Base-by-base conservation (phyloP, 2,113 vertebrate species). In the Phoenicopterus ruber region DNA sequence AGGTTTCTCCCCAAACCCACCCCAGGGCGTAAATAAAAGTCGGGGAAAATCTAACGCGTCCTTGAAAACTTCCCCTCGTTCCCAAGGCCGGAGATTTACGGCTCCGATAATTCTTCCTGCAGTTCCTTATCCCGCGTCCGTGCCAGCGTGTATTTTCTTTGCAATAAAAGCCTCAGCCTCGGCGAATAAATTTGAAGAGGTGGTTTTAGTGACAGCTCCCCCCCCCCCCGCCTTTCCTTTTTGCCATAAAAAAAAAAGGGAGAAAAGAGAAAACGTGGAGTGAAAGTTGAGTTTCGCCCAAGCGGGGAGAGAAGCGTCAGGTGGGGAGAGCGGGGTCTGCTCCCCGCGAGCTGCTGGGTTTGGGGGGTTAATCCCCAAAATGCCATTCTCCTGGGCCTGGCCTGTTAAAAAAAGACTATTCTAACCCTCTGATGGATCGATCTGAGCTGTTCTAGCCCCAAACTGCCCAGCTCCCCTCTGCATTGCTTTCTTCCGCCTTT, bases 111-210 rank as follows among this genome's bases (percentile, higher is more conserved):
- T 93, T 92, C 96, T 66, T 28, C 78, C 40, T 0, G 1, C 19
- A 2, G 79, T 72, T 94, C 95, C 96, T 94, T 79, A 90, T 96
- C 93, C 92, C 28, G 6, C 1, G 3, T 19, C 84, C 0, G 3
- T 59, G 93, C 49, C 86, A 25, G 32, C 14, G 13, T 80, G 92
- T 96, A 85, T 96, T 98, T 97, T 95, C 90, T 94, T 94, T 82
- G 93, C 94, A 62, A 90, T 98, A 98, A 98, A 98, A 97, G 70
- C 95, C 89, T 96, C 84, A 50, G 87, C 85, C 95, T 69, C 5
- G 2, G 93, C 3, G 6, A 96, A 98, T 98, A 97, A 98, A 98
- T 97, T 81, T 72, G 72, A 94, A 82, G 80, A 82, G 95, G 72
- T 93, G 84, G 88, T 88, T 98, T 98, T 92, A 97, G 93, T 40